Conservation (phyloP, 2,797 vertebrate genomes). For the Ptychadena robeensis region DNA sequence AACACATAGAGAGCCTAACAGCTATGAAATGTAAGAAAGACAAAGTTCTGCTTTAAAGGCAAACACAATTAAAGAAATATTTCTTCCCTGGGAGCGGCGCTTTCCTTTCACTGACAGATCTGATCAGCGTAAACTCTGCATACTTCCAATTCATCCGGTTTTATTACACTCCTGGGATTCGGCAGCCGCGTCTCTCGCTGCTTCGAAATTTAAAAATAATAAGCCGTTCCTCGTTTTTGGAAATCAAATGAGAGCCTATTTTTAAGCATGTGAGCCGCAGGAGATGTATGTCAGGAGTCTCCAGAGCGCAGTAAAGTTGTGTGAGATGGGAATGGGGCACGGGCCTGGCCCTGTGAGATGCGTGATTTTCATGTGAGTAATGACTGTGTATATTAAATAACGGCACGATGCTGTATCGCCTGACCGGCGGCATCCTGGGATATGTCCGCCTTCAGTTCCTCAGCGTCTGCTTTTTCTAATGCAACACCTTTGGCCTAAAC, state of each 20-base stretch:
- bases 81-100: neutral
- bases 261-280: conserved; percentile 28
- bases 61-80: neutral
- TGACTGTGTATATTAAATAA: conserved; percentile 33
- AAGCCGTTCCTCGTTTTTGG: conserved; percentile 40
- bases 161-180: conserved; percentile 24
- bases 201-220: conserved; percentile 33
- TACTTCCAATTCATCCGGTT: conserved; percentile 12
- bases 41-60: neutral
- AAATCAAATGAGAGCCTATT: conserved; percentile 32
- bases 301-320: conserved; percentile 8
- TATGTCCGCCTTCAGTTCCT: neutral
- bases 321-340: conserved; percentile 27
- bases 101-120: neutral
- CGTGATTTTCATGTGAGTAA: conserved; percentile 26
- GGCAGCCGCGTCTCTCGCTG: conserved; percentile 1
- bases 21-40: neutral
- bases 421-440: conserved; percentile 11
- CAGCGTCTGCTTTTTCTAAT: conserved; percentile 3
- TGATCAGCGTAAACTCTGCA: conserved; percentile 1
- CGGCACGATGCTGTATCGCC: conserved; percentile 10
- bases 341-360: conserved; percentile 13
- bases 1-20: no score
- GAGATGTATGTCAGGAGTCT: conserved; percentile 26
- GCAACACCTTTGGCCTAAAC: conserved; percentile 10